These are phyloP conservation scores for Drosophila tanythrix DNA, from an alignment of 2,888 invertebrate genomes.

Conservation along the genomic window DNA sequence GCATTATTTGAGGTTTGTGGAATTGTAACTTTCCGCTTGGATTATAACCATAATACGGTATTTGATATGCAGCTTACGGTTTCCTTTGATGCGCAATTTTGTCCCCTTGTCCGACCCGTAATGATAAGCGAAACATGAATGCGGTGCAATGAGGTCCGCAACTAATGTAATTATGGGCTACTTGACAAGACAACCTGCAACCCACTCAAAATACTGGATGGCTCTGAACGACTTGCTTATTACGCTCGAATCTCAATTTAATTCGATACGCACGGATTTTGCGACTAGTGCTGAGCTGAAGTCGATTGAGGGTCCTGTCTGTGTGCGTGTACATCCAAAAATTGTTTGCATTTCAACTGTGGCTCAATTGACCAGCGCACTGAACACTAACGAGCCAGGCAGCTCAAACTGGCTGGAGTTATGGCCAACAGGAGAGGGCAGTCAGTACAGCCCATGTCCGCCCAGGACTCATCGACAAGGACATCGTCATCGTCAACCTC, in stretches of 20 bases:
- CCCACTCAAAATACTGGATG: not conserved
- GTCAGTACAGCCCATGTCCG: not conserved
- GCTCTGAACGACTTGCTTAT: constrained; percentile 50
- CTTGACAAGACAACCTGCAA: constrained; percentile 58
- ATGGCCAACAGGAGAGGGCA: constrained; percentile 19
- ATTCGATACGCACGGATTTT: constrained; percentile 70
- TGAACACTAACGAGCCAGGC: constrained; percentile 42
- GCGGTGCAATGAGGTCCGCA: constrained; percentile 51
- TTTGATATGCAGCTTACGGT: constrained; percentile 29
- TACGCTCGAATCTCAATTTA: constrained; percentile 74
- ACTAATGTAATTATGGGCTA: constrained; percentile 74
- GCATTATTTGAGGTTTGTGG: not conserved
- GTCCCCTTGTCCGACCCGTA: constrained; percentile 20
- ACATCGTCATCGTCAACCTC: constrained; percentile 57
- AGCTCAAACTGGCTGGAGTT: constrained; percentile 36
- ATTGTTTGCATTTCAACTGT: constrained; percentile 75
- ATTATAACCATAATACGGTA: constrained; percentile 3
- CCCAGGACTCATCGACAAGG: constrained; percentile 45
- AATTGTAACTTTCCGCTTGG: not conserved
- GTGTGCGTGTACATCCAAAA: constrained; percentile 37
- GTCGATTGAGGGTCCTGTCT: constrained; percentile 25
- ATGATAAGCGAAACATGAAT: constrained; percentile 73
- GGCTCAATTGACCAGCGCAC: constrained; percentile 68
- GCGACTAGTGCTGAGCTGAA: constrained; percentile 43
- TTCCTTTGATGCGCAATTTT: constrained; percentile 24